Evolutionary conservation across 2,888 invertebrate species (phyloP), one percentile per base, ranked within the genome.

Genomic region (Drosophila subquinaria): DNA sequence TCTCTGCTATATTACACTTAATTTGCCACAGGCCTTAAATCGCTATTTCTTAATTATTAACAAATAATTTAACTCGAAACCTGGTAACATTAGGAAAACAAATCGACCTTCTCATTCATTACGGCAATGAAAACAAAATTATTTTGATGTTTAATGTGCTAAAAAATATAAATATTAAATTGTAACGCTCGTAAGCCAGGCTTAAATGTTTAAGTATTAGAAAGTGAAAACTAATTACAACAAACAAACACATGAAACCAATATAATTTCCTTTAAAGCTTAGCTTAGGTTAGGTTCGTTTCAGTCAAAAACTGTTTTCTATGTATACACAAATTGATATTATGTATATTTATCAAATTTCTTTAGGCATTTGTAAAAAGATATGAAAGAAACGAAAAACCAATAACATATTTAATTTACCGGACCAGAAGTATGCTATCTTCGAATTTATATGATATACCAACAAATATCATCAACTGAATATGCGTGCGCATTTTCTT

Each of bases 161-260:
- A 60, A 43, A 62, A 45, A 15, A 13, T 27, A 47, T 13, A 43
- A 4, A 30, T 30, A 30, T 8, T 2, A 20, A 62, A 62, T 45
- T 57, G 48, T 59, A 75, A 83, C 47, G 61, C 60, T 70, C 50
- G 57, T 64, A 78, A 80, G 83, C 78, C 74, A 69, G 83, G 69
- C 83, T 86, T 86, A 86, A 82, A 66, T 71, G 33, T 79, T 73
- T 85, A 88, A 88, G 84, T 86, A 84, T 86, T 86, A 71, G 59
- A 79, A 71, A 59, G 68, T 70, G 57, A 53, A 78, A 82, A 53
- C 45, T 48, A 27, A 79, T 55, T 36, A 51, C 36, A 60, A 57
- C 23, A 51, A 59, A 38, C 33, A 57, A 6, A 60, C 38, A 64
- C 27, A 62, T 36, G 23, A 51, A 83, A 73, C 45, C 53, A 57